These are phyloP conservation scores for Fratercula arctica DNA, from an alignment of 2,797 vertebrate species.

Conservation along the genomic window DNA sequence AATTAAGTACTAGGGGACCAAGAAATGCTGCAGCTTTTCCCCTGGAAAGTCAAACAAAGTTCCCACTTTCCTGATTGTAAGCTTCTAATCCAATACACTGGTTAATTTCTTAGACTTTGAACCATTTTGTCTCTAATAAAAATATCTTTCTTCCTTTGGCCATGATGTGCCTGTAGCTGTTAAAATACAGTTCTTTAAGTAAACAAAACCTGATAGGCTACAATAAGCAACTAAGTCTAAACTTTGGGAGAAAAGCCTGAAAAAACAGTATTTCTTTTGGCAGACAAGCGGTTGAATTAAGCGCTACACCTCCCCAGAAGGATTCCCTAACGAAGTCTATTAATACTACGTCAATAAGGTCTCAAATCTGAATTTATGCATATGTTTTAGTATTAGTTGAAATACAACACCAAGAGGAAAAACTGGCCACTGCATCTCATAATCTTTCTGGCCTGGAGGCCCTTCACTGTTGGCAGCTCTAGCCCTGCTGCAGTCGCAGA, in stretches of 20 bases:
- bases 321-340: not conserved
- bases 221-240: not conserved
- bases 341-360: not conserved
- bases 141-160: not conserved
- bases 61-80: not conserved
- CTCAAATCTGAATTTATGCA: not conserved
- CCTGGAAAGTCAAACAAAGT: not conserved
- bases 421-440: not conserved
- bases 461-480: not conserved
- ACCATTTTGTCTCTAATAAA: not conserved
- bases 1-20: not conserved
- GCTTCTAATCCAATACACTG: not conserved
- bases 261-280: not conserved
- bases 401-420: not conserved
- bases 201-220: not conserved
- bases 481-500: not conserved
- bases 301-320: not conserved
- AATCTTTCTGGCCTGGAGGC: not conserved
- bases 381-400: not conserved
- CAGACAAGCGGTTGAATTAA: not conserved
- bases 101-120: not conserved
- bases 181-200: not conserved
- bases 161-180: not conserved
- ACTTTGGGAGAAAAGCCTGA: not conserved
- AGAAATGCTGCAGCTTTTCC: not conserved